Evolutionary conservation across 92 coral and sea anemone genomes (phyloP), one percentile per base, ranked within the genome.

Genomic region (Diadumene lineata): DNA sequence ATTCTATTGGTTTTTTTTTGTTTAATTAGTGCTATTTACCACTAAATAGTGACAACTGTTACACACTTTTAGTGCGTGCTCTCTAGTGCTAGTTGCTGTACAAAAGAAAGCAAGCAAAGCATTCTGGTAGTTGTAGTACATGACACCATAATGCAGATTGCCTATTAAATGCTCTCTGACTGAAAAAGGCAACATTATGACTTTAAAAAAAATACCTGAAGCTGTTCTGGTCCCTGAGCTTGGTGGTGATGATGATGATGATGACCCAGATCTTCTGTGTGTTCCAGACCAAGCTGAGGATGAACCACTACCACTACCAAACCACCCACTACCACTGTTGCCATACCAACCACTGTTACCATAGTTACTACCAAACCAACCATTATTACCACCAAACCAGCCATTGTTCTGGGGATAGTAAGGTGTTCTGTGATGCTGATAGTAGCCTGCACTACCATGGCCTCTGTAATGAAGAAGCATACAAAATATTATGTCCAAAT

Each of bases 161-260:
- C n/a, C n/a, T n/a, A n/a, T n/a, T n/a, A n/a, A n/a, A n/a, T n/a
- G n/a, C n/a, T n/a, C n/a, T n/a, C n/a, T n/a, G n/a, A n/a, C n/a
- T n/a, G n/a, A n/a, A n/a, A n/a, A n/a, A n/a, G n/a, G n/a, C n/a
- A n/a, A n/a, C n/a, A n/a, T n/a, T n/a, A n/a, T n/a, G n/a, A n/a
- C n/a, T n/a, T n/a, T n/a, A n/a, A n/a, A n/a, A n/a, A n/a, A n/a
- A 38, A 6, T 76, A 82, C 91, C 91, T 51, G 91, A 86, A 31
- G 87, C 34, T 1, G 87, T 86, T 65, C 85, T 80, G 33, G 87
- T 64, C 21, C 72, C 64, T 43, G 72, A 64, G 71, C 86, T 86
- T 22, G 83, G 75, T 33, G 80, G 43, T 23, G 83, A 53, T 18
- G 87, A 79, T 38, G 72, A 70, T 17, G 69, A 17, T 23, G 83